Evolutionary conservation across 2,888 invertebrate species (phyloP).

Genomic region (Acleris holmiana): DNA sequence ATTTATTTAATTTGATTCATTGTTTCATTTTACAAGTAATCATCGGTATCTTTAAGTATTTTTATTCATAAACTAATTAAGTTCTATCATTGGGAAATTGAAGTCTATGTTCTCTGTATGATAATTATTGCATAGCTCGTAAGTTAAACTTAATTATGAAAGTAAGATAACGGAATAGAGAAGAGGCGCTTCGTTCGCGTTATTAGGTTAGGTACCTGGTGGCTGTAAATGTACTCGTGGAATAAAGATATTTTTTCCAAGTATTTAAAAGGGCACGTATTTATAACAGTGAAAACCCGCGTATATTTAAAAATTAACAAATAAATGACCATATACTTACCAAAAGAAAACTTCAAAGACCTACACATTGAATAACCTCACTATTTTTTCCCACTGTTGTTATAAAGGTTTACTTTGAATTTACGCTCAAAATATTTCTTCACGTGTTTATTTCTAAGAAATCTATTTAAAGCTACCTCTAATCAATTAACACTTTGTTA

Average conservation of each 20-base stretch:
- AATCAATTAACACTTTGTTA: constrained; percentile 10
- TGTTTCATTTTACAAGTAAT: too few species aligned
- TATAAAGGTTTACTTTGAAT: too few species aligned
- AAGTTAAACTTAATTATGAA: constrained; percentile 8
- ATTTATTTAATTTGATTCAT: too few species aligned
- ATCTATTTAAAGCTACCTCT: not conserved
- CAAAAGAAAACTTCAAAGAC: too few species aligned
- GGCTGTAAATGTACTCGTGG: not conserved
- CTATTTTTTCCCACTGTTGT: too few species aligned
- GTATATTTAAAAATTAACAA: too few species aligned
- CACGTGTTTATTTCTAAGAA: not conserved
- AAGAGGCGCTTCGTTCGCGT: constrained; percentile 8
- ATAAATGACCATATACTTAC: too few species aligned
- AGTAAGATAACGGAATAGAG: constrained; percentile 15
- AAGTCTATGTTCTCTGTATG: constrained; percentile 13
- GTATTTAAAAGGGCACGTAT: too few species aligned
- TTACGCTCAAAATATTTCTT: too few species aligned
- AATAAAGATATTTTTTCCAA: too few species aligned
- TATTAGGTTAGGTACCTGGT: not conserved
- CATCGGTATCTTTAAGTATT: not conserved
- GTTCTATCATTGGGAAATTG: not conserved
- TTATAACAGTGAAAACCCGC: too few species aligned
- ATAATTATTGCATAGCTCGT: constrained; percentile 8
- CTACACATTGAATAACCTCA: too few species aligned
- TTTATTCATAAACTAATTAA: constrained; percentile 8